phyloP scores from a whole-genome alignment of 1,140 invertebrate genomes.

The Latrodectus geometricus region DNA sequence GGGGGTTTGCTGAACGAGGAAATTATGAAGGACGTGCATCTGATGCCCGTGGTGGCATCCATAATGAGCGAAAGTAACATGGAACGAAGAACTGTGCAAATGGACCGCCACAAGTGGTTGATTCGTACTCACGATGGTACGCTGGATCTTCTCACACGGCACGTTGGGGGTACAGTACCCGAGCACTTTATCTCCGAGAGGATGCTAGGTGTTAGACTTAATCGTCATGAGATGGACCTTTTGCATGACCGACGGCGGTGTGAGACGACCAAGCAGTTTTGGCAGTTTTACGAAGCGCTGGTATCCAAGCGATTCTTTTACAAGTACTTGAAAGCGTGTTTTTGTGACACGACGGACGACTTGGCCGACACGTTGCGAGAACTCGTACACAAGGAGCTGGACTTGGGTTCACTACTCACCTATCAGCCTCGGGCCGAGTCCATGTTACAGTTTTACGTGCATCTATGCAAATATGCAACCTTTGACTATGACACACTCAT shows the following conservation, averaged over 20 bases:
- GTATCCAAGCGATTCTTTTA: constrained; percentile 1
- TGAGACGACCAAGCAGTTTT: not conserved
- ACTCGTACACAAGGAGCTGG: not conserved
- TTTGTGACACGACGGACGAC: constrained; percentile 11
- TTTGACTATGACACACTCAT: constrained; percentile 29
- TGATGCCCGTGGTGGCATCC: not conserved
- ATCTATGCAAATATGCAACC: not conserved
- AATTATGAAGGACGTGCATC: not conserved
- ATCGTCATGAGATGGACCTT: not conserved
- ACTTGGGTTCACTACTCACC: not conserved
- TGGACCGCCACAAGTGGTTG: constrained; percentile 40
- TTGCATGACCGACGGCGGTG: not conserved
- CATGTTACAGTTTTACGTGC: constrained; percentile 17
- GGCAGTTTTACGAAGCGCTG: not conserved
- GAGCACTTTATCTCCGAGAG: constrained; percentile 21
- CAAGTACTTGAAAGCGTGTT: not conserved
- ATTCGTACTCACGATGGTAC: not conserved
- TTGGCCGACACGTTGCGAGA: not conserved
- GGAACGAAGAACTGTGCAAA: constrained; percentile 3
- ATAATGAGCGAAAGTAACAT: constrained; percentile 16
- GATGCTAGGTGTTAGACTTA: not conserved
- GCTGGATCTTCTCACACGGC: constrained; percentile 30
- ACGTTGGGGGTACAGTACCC: constrained; percentile 18
- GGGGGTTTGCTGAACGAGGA: not conserved
- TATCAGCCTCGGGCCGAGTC: not conserved